A percentile compares a stretch with the other conserved stretches of the same genome.
These are phyloP conservation scores for Thrips palmi DNA, from an alignment of 1,140 invertebrate genomes.

Conservation along the genomic window DNA sequence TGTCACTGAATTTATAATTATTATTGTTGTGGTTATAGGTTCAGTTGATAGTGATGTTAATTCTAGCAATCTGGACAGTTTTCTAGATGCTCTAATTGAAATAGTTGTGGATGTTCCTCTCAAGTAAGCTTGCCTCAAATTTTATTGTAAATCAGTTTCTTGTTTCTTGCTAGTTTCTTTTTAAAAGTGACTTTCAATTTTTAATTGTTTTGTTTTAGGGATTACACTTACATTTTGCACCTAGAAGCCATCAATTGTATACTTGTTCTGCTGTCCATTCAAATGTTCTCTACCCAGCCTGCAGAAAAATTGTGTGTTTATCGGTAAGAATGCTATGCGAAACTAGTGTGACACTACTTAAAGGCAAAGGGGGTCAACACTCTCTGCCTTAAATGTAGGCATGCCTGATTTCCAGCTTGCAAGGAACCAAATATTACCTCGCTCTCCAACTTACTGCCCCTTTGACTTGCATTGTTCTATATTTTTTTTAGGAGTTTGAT, in stretches of 20 bases:
- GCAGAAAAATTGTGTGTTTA: constrained; percentile 45
- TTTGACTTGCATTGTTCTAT: constrained; percentile 12
- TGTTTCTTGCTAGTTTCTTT: constrained; percentile 1
- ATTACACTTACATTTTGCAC: constrained; percentile 75
- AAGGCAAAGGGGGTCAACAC: background rate
- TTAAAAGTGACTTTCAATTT: constrained; percentile 3
- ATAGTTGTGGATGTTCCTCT: constrained; percentile 62
- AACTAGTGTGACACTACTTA: constrained; percentile 1
- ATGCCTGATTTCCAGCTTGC: background rate
- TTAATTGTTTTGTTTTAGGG: constrained; percentile 33
- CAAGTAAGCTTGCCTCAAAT: constrained; percentile 25
- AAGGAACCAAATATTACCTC: background rate
- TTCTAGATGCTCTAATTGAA: constrained; percentile 49
- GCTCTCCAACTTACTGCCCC: constrained; percentile 5
- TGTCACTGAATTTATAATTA: constrained; percentile 2
- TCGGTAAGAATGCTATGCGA: constrained; percentile 22
- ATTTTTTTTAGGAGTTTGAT: constrained; percentile 42
- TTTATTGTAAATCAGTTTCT: background rate
- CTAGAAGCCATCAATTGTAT: constrained; percentile 75
- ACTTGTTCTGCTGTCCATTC: constrained; percentile 69
- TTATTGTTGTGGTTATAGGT: background rate
- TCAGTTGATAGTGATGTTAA: constrained; percentile 2
- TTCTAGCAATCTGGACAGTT: constrained; percentile 26
- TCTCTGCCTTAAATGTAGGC: background rate
- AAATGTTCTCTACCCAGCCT: constrained; percentile 57